Percentiles rank a stretch among this genome's conserved stretches.
Conservation (phyloP, 2,888 invertebrate species). For the Teleiodes luculella region DNA sequence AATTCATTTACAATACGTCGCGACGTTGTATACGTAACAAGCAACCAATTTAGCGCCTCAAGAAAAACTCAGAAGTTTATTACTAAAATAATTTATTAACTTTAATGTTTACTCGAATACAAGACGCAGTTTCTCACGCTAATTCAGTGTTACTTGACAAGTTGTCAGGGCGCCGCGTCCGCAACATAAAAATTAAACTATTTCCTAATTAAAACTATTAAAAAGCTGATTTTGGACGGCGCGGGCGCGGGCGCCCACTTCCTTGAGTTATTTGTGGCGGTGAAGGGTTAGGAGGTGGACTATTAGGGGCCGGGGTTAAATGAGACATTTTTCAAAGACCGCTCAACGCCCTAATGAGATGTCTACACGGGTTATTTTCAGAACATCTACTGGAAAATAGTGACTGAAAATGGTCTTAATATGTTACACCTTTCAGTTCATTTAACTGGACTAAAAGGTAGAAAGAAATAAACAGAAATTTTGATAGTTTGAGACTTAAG, state of each 20-base stretch:
- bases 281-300: conserved; percentile 64
- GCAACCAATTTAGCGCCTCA: neutral
- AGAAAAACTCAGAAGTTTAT: conserved; percentile 3
- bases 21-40: neutral
- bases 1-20: neutral
- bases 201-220: conserved; percentile 78
- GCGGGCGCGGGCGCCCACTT: conserved; percentile 54
- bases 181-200: conserved; percentile 71
- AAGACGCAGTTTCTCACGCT: conserved; percentile 60
- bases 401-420: conserved; percentile 25
- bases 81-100: conserved; percentile 8
- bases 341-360: conserved; percentile 75
- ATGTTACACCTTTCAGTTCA: conserved; percentile 29
- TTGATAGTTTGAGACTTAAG: too few species aligned
- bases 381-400: conserved; percentile 31
- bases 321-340: conserved; percentile 76
- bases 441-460: too few species aligned
- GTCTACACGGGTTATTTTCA: conserved; percentile 73
- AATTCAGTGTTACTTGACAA: conserved; percentile 54
- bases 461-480: too few species aligned
- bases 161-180: conserved; percentile 43
- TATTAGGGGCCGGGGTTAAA: conserved; percentile 76
- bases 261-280: conserved; percentile 72
- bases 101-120: conserved; percentile 36
- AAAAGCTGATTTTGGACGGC: conserved; percentile 56